Evolutionary conservation across 2,797 vertebrate species (phyloP).

Genomic region (Eutrigla gurnardus): DNA sequence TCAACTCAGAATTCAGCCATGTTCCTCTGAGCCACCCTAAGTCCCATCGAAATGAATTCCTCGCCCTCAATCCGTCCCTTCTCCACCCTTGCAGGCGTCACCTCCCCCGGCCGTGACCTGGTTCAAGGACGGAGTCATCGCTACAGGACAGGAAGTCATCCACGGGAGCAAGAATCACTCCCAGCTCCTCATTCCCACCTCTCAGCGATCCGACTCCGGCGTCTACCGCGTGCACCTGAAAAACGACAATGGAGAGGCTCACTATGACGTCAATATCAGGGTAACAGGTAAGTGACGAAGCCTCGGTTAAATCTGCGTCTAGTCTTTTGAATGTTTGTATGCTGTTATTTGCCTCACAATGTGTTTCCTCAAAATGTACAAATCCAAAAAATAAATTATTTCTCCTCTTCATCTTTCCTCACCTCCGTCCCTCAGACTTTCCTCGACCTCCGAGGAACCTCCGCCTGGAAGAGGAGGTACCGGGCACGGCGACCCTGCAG

Average conservation of each 20-base stretch:
- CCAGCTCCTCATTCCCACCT: conserved; percentile 77
- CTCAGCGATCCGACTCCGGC: conserved; percentile 72
- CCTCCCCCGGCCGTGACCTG: conserved; percentile 69
- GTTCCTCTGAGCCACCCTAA: not conserved
- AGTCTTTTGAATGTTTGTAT: not conserved
- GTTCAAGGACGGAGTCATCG: conserved; percentile 75
- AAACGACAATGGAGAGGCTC: conserved; percentile 72
- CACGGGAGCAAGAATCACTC: conserved; percentile 76
- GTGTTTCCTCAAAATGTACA: not conserved
- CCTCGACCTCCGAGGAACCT: conserved; percentile 72
- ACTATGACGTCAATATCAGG: conserved; percentile 64
- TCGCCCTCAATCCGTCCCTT: not conserved
- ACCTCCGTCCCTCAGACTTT: conserved; percentile 65
- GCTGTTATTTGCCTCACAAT: not conserved
- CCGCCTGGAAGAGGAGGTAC: conserved; percentile 77
- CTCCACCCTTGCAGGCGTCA: conserved; percentile 64
- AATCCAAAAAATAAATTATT: not conserved
- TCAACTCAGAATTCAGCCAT: not conserved
- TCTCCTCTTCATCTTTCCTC: not conserved
- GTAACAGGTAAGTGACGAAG: conserved; percentile 68
- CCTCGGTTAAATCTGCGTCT: not conserved
- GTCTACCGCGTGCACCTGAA: conserved; percentile 70
- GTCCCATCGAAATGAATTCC: not conserved
- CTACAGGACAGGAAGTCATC: conserved; percentile 74
- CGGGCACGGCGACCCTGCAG: conserved; percentile 74